Evolutionary conservation across 2,113 vertebrate genomes (phyloP).

Genomic region (Silurus asotus): DNA sequence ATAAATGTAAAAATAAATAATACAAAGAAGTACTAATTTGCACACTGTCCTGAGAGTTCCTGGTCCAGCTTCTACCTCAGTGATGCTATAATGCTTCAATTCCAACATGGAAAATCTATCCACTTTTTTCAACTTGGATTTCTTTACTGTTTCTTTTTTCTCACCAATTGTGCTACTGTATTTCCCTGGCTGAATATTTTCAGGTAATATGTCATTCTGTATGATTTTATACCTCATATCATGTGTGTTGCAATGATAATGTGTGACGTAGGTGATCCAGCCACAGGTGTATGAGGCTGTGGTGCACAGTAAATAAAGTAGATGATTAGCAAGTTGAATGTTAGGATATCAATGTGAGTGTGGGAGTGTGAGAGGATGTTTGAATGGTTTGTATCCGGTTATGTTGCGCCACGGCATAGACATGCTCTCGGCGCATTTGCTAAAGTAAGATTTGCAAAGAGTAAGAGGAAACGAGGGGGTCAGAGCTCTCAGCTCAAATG

Average conservation of each 20-base stretch:
- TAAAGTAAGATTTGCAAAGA: background rate
- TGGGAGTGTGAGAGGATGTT: background rate
- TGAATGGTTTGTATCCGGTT: slow-evolving; percentile 9
- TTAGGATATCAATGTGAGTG: background rate
- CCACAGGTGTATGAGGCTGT: background rate
- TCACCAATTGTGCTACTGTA: background rate
- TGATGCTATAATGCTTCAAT: background rate
- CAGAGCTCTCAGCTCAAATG: slow-evolving; percentile 1
- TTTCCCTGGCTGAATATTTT: background rate
- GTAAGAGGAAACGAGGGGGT: background rate
- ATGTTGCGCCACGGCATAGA: background rate
- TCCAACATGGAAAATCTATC: background rate
- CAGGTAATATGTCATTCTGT: background rate
- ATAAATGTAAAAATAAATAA: background rate
- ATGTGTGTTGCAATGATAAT: background rate
- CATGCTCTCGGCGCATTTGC: background rate
- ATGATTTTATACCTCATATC: background rate
- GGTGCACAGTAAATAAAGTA: background rate
- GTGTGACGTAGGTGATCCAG: background rate
- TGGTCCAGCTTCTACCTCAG: background rate
- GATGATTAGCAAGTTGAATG: background rate
- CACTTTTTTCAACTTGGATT: background rate
- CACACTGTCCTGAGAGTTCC: background rate
- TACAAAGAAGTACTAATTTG: background rate
- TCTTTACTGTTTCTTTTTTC: background rate